These are phyloP conservation scores for Nephrotoma guestfalica DNA, from an alignment of 2,888 invertebrate genomes.

Conservation along the genomic window DNA sequence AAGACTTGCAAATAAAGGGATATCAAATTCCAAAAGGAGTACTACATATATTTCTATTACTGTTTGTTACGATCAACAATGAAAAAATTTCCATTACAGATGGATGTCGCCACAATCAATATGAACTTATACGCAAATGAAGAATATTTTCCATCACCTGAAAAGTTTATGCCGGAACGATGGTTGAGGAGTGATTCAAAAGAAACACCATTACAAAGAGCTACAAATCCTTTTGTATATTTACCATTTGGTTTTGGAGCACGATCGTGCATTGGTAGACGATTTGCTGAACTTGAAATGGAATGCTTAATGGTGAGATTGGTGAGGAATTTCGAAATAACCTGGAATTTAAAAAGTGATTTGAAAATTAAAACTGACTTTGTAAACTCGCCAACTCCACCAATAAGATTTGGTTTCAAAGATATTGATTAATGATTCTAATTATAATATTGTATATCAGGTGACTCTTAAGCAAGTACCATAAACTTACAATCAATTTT, in stretches of 20 bases:
- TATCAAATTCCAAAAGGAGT: constrained; percentile 40
- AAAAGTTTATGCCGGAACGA: constrained; percentile 50
- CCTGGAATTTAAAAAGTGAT: constrained; percentile 18
- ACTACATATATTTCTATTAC: neutral
- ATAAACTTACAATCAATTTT: no score
- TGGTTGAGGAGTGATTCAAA: constrained; percentile 36
- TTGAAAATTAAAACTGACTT: constrained; percentile 21
- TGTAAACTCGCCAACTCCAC: constrained; percentile 25
- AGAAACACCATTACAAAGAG: constrained; percentile 7
- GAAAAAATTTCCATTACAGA: constrained; percentile 32
- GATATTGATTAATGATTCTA: constrained; percentile 14
- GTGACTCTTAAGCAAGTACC: no score
- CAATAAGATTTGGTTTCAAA: constrained; percentile 26
- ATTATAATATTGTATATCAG: neutral
- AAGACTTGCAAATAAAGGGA: constrained; percentile 40
- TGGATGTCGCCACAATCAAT: constrained; percentile 42
- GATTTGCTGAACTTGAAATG: constrained; percentile 61
- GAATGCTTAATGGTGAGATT: constrained; percentile 36
- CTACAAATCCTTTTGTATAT: constrained; percentile 22
- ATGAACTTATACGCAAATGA: constrained; percentile 29
- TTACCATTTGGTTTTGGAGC: constrained; percentile 58
- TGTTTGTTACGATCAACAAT: neutral
- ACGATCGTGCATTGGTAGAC: constrained; percentile 52
- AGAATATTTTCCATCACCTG: constrained; percentile 41
- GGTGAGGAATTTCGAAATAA: constrained; percentile 24